Percentiles rank a stretch among this genome's conserved stretches.
Evolutionary conservation across 2,888 invertebrate genomes (phyloP).

Genomic region (Harpalus rufipes): DNA sequence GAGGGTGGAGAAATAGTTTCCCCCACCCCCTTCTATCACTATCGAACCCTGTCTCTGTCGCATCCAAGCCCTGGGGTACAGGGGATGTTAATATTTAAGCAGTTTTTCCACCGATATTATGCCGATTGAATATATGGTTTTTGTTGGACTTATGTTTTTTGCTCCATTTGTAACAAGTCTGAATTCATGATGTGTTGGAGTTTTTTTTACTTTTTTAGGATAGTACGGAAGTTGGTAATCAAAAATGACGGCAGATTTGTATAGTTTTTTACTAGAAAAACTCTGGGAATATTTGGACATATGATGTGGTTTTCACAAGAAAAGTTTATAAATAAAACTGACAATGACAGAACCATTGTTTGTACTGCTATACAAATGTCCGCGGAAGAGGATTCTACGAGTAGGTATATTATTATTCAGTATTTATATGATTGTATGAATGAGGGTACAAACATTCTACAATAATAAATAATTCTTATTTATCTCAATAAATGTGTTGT

Average conservation of each 20-base stretch:
- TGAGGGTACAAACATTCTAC: no score
- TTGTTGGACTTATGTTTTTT: slow-evolving; percentile 47
- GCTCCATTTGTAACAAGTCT: slow-evolving; percentile 21
- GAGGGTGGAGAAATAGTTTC: slow-evolving; percentile 4
- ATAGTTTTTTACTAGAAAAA: slow-evolving; percentile 9
- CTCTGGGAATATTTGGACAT: slow-evolving; percentile 1
- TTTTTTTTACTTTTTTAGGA: slow-evolving; percentile 5
- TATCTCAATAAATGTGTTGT: no score
- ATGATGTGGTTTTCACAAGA: background rate
- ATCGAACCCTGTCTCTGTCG: background rate
- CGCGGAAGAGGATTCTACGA: no score
- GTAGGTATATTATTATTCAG: no score
- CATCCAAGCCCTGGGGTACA: background rate
- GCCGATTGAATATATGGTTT: slow-evolving; percentile 47
- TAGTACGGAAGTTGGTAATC: slow-evolving; percentile 22
- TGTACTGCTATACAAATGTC: background rate
- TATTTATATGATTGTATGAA: no score
- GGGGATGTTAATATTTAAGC: slow-evolving; percentile 41
- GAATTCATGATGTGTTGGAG: slow-evolving; percentile 33
- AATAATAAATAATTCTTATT: no score
- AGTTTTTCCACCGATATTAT: slow-evolving; percentile 43
- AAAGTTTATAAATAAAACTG: background rate
- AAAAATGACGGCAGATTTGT: slow-evolving; percentile 23
- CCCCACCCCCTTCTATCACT: background rate
- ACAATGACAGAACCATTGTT: background rate